These are phyloP conservation scores for Sialis fuliginosa DNA, from an alignment of 2,888 invertebrate genomes.

Conservation along the genomic window DNA sequence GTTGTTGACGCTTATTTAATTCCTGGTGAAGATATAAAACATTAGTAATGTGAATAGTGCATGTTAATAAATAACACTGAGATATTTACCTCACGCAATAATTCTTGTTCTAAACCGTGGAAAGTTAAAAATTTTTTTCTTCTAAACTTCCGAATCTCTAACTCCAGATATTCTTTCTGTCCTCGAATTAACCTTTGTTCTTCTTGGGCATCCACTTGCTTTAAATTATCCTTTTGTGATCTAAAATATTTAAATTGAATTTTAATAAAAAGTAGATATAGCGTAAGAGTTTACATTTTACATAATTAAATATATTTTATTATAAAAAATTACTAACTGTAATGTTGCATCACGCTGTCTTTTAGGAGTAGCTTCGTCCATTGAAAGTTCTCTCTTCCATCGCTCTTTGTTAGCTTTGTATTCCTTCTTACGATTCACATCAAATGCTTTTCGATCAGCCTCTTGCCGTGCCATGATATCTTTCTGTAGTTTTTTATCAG, in stretches of 20 bases:
- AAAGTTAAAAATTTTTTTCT: slow-evolving; percentile 73
- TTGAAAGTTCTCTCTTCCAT: slow-evolving; percentile 84
- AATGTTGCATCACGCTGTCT: slow-evolving; percentile 77
- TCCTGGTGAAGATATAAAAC: slow-evolving; percentile 41
- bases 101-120: slow-evolving; percentile 80
- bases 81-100: slow-evolving; percentile 63
- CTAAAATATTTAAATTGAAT: slow-evolving; percentile 21
- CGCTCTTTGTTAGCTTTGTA: slow-evolving; percentile 93
- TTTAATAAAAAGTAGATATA: background rate
- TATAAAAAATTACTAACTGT: slow-evolving; percentile 35
- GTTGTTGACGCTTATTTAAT: slow-evolving; percentile 84
- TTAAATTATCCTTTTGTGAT: slow-evolving; percentile 80
- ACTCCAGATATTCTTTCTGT: slow-evolving; percentile 80
- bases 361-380: slow-evolving; percentile 84
- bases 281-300: too few species aligned
- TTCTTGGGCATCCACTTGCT: slow-evolving; percentile 80
- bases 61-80: background rate
- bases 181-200: slow-evolving; percentile 73
- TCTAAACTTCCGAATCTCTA: slow-evolving; percentile 83
- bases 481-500: slow-evolving; percentile 85
- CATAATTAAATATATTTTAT: background rate
- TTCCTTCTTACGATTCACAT: slow-evolving; percentile 86
- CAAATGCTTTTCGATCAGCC: slow-evolving; percentile 79
- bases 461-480: slow-evolving; percentile 82
- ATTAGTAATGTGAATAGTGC: background rate